Evolutionary conservation across 2,113 vertebrate species (phyloP).

Genomic region (Narcine bancroftii): DNA sequence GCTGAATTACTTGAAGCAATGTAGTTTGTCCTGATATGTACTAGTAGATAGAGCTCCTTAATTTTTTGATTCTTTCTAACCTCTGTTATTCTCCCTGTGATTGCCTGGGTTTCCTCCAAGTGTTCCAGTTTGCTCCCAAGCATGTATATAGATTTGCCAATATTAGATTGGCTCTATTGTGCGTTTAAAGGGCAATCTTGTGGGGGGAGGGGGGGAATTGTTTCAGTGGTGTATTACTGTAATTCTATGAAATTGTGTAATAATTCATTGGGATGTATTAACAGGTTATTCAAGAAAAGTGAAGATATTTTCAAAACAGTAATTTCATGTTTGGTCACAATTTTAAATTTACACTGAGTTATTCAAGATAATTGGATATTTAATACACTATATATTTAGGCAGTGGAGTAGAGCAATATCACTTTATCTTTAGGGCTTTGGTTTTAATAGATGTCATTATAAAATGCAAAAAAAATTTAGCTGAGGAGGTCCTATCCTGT

Average conservation of each 20-base stretch:
- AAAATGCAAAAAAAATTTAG: not conserved
- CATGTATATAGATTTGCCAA: too few species aligned
- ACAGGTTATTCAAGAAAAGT: not conserved
- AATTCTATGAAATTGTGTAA: not conserved
- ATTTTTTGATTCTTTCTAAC: not conserved
- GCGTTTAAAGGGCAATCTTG: too few species aligned
- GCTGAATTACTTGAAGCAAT: not conserved
- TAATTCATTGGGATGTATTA: not conserved
- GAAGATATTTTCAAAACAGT: not conserved
- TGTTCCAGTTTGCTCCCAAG: too few species aligned
- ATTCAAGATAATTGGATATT: not conserved
- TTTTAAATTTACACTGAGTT: not conserved
- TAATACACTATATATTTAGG: not conserved
- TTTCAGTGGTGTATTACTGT: too few species aligned
- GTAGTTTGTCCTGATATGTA: not conserved
- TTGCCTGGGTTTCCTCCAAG: too few species aligned
- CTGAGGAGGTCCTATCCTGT: not conserved
- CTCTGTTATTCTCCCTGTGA: too few species aligned
- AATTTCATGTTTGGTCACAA: not conserved
- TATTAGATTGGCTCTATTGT: too few species aligned
- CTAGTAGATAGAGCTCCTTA: not conserved
- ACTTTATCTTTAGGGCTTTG: not conserved
- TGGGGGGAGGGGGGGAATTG: too few species aligned
- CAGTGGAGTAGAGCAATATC: not conserved
- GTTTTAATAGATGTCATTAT: not conserved